Conservation (phyloP, 2,888 invertebrate genomes). For the Agrotis clavis region DNA sequence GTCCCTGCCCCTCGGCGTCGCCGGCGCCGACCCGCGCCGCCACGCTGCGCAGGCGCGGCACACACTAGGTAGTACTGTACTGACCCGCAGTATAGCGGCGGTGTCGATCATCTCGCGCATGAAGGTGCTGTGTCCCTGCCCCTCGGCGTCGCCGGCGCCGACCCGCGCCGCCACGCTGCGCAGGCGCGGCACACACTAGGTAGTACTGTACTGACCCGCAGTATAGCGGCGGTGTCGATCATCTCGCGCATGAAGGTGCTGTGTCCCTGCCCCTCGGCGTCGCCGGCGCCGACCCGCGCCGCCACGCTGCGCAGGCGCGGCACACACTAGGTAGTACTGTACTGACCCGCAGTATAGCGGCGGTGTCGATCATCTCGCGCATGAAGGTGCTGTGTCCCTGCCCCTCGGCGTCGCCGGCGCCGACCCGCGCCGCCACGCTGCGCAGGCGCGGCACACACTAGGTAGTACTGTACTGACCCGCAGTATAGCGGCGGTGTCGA, state of each 20-base stretch:
- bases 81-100: slow-evolving; percentile 96
- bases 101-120: slow-evolving; percentile 93
- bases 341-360: slow-evolving; percentile 95
- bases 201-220: slow-evolving; percentile 92
- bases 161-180: too few relatives aligned
- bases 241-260: slow-evolving; percentile 76
- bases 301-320: too few relatives aligned
- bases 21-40: too few relatives aligned
- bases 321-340: slow-evolving; percentile 80
- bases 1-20: too few relatives aligned
- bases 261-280: too few relatives aligned
- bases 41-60: too few relatives aligned
- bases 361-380: slow-evolving; percentile 96
- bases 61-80: slow-evolving; percentile 72
- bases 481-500: slow-evolving; percentile 98
- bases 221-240: slow-evolving; percentile 93
- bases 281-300: too few relatives aligned
- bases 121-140: too few relatives aligned
- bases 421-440: too few relatives aligned
- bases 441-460: slow-evolving; percentile 79
- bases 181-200: slow-evolving; percentile 71
- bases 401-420: slow-evolving; percentile 80
- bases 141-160: too few relatives aligned
- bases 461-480: slow-evolving; percentile 92
- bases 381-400: slow-evolving; percentile 99